Conservation (phyloP, 2,113 vertebrate genomes). For the Chionodraco myersi region DNA sequence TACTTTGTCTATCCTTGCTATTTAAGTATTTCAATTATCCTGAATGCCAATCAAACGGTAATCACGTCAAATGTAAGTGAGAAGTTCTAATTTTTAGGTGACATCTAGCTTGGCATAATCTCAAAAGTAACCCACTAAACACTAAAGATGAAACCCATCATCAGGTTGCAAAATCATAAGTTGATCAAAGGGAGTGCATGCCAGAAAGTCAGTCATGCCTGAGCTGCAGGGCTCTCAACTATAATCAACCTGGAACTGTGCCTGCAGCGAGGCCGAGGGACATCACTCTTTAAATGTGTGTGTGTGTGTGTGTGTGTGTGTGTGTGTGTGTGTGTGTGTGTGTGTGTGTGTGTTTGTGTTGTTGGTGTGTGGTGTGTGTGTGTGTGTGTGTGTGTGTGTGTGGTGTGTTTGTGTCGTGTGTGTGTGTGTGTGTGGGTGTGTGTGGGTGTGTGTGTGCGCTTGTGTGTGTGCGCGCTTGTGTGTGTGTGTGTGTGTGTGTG, state of each 20-base stretch:
- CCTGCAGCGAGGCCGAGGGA: slow-evolving; percentile 65
- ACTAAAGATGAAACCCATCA: slow-evolving; percentile 48
- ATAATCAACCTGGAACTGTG: slow-evolving; percentile 77
- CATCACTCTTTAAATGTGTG: slow-evolving; percentile 62
- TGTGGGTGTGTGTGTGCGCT: slow-evolving; percentile 34
- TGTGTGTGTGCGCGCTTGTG: slow-evolving; percentile 32
- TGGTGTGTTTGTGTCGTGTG: slow-evolving; percentile 24
- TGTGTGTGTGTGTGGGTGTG: slow-evolving; percentile 16
- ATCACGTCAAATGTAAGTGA: slow-evolving; percentile 6
- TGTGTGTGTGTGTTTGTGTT: slow-evolving; percentile 18
- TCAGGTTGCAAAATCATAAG: slow-evolving; percentile 52
- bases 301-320: slow-evolving; percentile 31
- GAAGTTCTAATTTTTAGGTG: slow-evolving; percentile 7
- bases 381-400: slow-evolving; percentile 41
- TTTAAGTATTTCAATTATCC: slow-evolving; percentile 36
- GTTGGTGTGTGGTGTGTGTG: slow-evolving; percentile 8
- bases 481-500: slow-evolving; percentile 37
- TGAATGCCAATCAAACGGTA: slow-evolving; percentile 13
- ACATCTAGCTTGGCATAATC: slow-evolving; percentile 37
- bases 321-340: slow-evolving; percentile 4
- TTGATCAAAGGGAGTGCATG: slow-evolving; percentile 64
- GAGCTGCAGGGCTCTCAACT: slow-evolving; percentile 67
- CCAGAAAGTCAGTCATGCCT: slow-evolving; percentile 65
- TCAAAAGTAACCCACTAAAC: slow-evolving; percentile 43
- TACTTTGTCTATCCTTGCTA: too few relatives aligned